phyloP scores from a whole-genome alignment of 2,113 vertebrate genomes.

The Nerophis ophidion region DNA sequence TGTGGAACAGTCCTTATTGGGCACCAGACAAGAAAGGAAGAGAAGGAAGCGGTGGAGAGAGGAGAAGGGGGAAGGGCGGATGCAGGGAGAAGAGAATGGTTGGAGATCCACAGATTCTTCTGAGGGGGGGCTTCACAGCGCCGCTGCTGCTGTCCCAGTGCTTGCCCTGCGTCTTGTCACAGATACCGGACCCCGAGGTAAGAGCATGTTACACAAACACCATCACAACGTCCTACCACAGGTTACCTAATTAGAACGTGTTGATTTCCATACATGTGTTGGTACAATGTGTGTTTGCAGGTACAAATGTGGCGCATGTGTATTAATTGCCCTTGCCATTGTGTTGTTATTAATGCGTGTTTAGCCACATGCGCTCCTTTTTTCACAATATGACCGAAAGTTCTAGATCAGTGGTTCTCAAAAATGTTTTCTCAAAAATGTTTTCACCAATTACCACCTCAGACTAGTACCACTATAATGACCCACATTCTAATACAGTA shows the following conservation, averaged over 20 bases:
- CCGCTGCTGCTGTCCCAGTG: conserved; percentile 67
- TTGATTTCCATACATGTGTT: neutral
- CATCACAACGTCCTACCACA: conserved; percentile 26
- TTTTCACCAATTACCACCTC: too few species aligned
- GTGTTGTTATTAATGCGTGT: neutral
- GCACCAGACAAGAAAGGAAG: conserved; percentile 33
- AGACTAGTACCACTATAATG: too few species aligned
- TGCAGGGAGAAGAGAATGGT: conserved; percentile 60
- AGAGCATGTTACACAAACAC: conserved; percentile 50
- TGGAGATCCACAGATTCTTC: conserved; percentile 53
- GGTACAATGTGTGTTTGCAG: too few species aligned
- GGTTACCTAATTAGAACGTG: conserved; percentile 3
- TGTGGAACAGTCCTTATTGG: conserved; percentile 56
- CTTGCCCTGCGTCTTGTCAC: conserved; percentile 62
- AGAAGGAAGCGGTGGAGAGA: conserved; percentile 31
- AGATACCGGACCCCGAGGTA: conserved; percentile 77
- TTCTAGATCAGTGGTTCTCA: too few species aligned
- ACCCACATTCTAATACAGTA: too few species aligned
- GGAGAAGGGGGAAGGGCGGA: conserved; percentile 43
- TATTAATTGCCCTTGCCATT: neutral
- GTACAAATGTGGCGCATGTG: neutral
- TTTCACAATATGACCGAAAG: too few species aligned
- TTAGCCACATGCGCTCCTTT: too few species aligned
- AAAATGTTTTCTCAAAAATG: too few species aligned
- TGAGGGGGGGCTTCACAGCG: conserved; percentile 56